phyloP scores from a whole-genome alignment of 2,797 vertebrate species.

The Clarias fuscus region DNA sequence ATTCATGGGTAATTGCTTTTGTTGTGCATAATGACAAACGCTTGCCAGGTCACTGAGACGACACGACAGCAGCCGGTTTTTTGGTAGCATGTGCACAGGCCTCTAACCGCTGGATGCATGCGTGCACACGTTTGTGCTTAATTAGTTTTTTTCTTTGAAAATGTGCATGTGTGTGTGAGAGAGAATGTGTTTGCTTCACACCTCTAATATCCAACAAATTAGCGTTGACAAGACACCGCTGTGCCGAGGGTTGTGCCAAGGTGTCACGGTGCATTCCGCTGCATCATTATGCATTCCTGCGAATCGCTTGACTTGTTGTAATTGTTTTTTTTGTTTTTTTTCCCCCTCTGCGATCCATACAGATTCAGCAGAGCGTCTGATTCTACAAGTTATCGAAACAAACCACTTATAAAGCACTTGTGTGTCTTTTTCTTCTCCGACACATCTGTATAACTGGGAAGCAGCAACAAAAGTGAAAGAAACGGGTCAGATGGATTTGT shows the following conservation, averaged over 20 bases:
- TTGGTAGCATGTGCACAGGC: not conserved
- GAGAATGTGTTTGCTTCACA: not conserved
- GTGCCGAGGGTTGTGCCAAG: not conserved
- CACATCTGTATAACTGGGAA: not conserved
- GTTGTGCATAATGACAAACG: slow-evolving; percentile 66
- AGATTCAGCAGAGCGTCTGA: slow-evolving; percentile 52
- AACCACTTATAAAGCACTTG: slow-evolving; percentile 52
- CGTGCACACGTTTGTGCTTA: not conserved
- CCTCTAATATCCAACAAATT: slow-evolving; percentile 30
- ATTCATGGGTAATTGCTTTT: slow-evolving; percentile 70
- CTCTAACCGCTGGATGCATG: not conserved
- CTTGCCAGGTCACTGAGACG: slow-evolving; percentile 54
- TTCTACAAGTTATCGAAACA: slow-evolving; percentile 55
- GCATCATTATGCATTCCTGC: slow-evolving; percentile 46
- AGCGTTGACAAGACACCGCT: not conserved
- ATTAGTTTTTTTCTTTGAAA: not conserved
- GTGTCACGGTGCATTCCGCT: slow-evolving; percentile 38
- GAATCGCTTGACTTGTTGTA: slow-evolving; percentile 52
- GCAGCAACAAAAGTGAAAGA: not conserved
- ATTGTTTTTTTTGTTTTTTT: slow-evolving; percentile 20
- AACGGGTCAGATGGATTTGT: not conserved
- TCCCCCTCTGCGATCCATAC: slow-evolving; percentile 40
- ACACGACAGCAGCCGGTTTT: slow-evolving; percentile 26
- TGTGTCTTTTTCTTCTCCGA: not conserved
- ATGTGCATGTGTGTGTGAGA: not conserved